Conservation (phyloP, 1,140 invertebrate genomes). For the Aphelenchoides fujianensis region DNA sequence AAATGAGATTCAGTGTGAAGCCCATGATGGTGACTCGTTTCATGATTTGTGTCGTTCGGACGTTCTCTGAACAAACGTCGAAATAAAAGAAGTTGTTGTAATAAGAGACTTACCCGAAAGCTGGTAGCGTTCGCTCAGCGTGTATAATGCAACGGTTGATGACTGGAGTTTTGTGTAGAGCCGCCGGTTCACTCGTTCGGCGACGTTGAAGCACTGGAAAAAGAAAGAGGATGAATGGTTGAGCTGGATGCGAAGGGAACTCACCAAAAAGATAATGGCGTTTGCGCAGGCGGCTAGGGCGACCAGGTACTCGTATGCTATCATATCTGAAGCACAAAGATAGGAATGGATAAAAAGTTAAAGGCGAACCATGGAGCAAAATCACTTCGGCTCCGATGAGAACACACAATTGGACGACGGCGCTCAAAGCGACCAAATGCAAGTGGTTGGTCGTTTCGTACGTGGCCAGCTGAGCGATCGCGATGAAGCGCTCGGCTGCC, state of each 20-base stretch:
- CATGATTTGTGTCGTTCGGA: neutral
- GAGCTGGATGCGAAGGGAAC: too few relatives aligned
- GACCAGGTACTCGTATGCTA: neutral
- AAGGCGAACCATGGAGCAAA: neutral
- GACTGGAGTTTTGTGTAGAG: neutral
- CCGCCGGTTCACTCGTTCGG: neutral
- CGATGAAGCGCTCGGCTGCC: neutral
- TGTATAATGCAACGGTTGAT: neutral
- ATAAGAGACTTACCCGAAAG: too few relatives aligned
- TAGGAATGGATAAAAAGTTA: too few relatives aligned
- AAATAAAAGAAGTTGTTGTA: too few relatives aligned
- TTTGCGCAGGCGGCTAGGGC: neutral
- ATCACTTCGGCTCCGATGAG: neutral
- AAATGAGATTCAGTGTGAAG: neutral
- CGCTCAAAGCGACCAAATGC: neutral
- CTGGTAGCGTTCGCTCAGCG: neutral
- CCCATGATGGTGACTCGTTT: neutral
- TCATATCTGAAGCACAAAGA: neutral
- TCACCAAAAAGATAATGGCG: neutral
- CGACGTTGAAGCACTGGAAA: neutral
- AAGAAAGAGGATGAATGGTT: too few relatives aligned
- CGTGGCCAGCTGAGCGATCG: neutral
- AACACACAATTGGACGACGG: neutral
- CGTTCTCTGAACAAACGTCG: too few relatives aligned
- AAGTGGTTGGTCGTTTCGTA: neutral